Percentiles rank a stretch among this genome's conserved stretches.
Conservation (phyloP, 1,140 invertebrate genomes). For the Drosophila funebris region DNA sequence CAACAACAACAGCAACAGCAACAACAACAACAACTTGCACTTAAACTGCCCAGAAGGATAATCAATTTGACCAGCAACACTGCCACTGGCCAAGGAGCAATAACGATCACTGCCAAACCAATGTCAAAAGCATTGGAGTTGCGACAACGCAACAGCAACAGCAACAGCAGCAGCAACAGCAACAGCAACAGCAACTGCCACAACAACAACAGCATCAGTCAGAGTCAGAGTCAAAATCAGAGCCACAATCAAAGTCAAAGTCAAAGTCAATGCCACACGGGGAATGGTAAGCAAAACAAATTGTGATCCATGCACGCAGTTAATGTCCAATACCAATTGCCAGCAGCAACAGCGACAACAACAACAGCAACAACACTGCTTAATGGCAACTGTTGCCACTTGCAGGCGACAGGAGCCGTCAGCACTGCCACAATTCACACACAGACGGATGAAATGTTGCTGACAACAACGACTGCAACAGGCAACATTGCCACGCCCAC, state of each 20-base stretch:
- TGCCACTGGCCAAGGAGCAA: slow-evolving; percentile 42
- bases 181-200: slow-evolving; percentile 28
- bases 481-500: slow-evolving; percentile 20
- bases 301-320: slow-evolving; percentile 57
- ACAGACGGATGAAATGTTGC: slow-evolving; percentile 69
- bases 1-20: slow-evolving; percentile 57
- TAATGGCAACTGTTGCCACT: slow-evolving; percentile 58
- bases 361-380: slow-evolving; percentile 40
- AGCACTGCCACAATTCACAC: slow-evolving; percentile 70
- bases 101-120: slow-evolving; percentile 41
- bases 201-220: slow-evolving; percentile 25
- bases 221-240: neutral
- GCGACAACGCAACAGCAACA: slow-evolving; percentile 28
- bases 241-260: slow-evolving; percentile 20
- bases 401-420: slow-evolving; percentile 14
- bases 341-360: slow-evolving; percentile 40
- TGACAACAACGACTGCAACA: neutral
- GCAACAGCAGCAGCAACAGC: slow-evolving; percentile 37
- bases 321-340: slow-evolving; percentile 36
- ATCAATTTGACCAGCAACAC: slow-evolving; percentile 64
- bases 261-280: slow-evolving; percentile 33
- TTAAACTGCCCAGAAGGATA: slow-evolving; percentile 64
- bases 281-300: slow-evolving; percentile 70
- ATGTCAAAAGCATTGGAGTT: slow-evolving; percentile 21
- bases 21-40: slow-evolving; percentile 55